Percentiles rank a stretch among this genome's conserved stretches.
Evolutionary conservation across 2,113 vertebrate species (phyloP).

Genomic region (Pluvialis apricaria): DNA sequence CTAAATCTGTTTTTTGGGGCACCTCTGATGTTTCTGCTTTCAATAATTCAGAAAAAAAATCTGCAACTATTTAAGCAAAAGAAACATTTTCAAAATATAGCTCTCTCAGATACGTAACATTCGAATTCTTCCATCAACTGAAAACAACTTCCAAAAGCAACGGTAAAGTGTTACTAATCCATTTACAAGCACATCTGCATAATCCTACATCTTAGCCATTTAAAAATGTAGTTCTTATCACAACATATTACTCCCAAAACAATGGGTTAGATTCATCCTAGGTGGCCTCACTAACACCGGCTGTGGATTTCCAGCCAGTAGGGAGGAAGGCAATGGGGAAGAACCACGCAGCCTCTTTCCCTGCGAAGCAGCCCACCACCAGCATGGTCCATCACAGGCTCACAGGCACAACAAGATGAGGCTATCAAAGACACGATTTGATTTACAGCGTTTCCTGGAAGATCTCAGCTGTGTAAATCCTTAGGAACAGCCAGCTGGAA

Average conservation of each 20-base stretch:
- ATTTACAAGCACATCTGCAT: not conserved
- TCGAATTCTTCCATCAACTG: not conserved
- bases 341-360: accelerated
- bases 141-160: not conserved
- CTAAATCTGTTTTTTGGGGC: not conserved
- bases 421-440: not conserved
- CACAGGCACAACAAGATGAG: not conserved
- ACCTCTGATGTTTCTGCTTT: not conserved
- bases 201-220: not conserved
- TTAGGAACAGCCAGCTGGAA: not conserved
- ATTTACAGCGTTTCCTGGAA: not conserved
- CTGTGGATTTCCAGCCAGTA: not conserved
- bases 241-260: not conserved
- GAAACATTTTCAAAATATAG: not conserved
- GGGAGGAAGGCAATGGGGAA: not conserved
- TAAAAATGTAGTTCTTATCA: not conserved
- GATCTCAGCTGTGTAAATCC: not conserved
- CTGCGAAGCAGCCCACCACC: not conserved
- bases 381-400: not conserved
- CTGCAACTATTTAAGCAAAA: not conserved
- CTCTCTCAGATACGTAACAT: not conserved
- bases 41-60: not conserved
- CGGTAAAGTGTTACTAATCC: not conserved
- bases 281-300: not conserved
- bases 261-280: not conserved